Percentiles rank a stretch among this genome's conserved stretches.
Evolutionary conservation across 1,140 invertebrate genomes (phyloP).

Genomic region (Meloidogyne exigua): DNA sequence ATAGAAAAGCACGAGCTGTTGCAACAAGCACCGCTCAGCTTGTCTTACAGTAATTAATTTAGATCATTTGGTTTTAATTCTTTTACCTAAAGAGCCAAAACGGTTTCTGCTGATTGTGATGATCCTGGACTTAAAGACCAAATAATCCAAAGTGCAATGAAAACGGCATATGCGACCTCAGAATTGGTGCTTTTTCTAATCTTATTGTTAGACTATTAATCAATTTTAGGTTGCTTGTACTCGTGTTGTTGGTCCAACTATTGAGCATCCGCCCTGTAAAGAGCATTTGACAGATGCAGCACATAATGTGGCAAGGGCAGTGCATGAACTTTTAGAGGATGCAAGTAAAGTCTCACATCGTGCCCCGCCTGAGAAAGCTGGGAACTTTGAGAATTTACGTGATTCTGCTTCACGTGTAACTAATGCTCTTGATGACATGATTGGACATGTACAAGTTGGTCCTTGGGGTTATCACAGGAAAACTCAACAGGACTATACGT

Average conservation of each 20-base stretch:
- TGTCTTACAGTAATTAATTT: slow-evolving; percentile 70
- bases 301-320: slow-evolving; percentile 81
- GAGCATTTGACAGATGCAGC: slow-evolving; percentile 86
- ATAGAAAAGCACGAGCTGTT: slow-evolving; percentile 55
- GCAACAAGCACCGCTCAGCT: slow-evolving; percentile 69
- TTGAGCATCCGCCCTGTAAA: slow-evolving; percentile 86
- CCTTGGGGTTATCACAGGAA: slow-evolving; percentile 56
- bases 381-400: slow-evolving; percentile 75
- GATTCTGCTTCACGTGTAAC: slow-evolving; percentile 80
- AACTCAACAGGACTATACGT: slow-evolving; percentile 59
- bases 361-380: slow-evolving; percentile 58
- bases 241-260: slow-evolving; percentile 76
- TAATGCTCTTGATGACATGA: slow-evolving; percentile 80
- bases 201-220: slow-evolving; percentile 85
- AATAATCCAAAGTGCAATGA: slow-evolving; percentile 72
- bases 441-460: slow-evolving; percentile 80
- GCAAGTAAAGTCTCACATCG: slow-evolving; percentile 72
- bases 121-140: slow-evolving; percentile 73
- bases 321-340: slow-evolving; percentile 82
- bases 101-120: slow-evolving; percentile 75
- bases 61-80: background rate
- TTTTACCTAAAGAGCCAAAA: slow-evolving; percentile 65
- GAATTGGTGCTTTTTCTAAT: slow-evolving; percentile 69
- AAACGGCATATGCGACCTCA: background rate
- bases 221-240: slow-evolving; percentile 92